Conservation (phyloP, 2,888 invertebrate genomes). For the Camponotus fellah region DNA sequence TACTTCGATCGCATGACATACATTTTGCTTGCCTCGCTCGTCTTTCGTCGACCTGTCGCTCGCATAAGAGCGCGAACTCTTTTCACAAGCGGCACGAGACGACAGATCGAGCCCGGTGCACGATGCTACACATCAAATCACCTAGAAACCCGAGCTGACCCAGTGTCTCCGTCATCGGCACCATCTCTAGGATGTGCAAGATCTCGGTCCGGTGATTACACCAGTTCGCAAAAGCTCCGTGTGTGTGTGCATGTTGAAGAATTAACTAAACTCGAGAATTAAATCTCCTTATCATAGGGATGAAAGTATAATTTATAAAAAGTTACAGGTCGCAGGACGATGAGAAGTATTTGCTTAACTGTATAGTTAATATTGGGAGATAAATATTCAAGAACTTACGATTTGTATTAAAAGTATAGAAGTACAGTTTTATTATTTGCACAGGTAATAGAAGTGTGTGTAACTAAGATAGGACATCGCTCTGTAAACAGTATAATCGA, state of each 20-base stretch:
- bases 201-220: neutral
- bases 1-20: constrained; percentile 76
- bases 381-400: neutral
- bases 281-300: neutral
- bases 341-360: neutral
- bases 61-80: constrained; percentile 11
- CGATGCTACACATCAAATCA: constrained; percentile 68
- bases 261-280: neutral
- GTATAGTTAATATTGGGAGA: neutral
- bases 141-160: constrained; percentile 75
- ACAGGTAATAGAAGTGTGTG: neutral
- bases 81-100: constrained; percentile 39
- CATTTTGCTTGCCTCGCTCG: constrained; percentile 77
- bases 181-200: constrained; percentile 28
- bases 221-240: neutral
- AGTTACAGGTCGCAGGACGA: neutral
- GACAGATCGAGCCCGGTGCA: constrained; percentile 36
- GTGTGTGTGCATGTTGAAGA: neutral
- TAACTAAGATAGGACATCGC: neutral
- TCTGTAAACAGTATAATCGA: neutral
- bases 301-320: neutral
- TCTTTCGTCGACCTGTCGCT: constrained; percentile 66
- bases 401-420: neutral
- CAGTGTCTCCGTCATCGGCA: constrained; percentile 23
- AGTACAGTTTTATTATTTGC: neutral